These are phyloP conservation scores for Megaustenia siamemsis DNA, from an alignment of 2,888 invertebrate species.

Conservation along the genomic window DNA sequence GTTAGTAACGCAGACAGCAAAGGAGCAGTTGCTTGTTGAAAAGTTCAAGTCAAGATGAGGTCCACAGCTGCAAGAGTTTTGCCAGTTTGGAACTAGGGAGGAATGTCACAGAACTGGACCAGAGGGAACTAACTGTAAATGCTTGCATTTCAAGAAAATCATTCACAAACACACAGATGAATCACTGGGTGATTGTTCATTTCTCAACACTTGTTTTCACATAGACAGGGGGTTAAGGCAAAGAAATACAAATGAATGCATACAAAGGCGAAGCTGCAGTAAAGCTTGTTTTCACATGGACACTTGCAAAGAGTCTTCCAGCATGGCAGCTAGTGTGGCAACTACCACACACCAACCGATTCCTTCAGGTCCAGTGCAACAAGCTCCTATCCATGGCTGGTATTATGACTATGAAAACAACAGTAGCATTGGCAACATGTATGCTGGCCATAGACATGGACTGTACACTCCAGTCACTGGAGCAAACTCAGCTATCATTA, in stretches of 20 bases:
- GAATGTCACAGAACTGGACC: slow-evolving; percentile 86
- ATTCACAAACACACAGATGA: slow-evolving; percentile 96
- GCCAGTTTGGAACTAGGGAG: slow-evolving; percentile 94
- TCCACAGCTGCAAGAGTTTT: slow-evolving; percentile 88
- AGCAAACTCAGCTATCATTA: slow-evolving; percentile 6
- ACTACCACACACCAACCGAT: slow-evolving; percentile 20
- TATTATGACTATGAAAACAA: slow-evolving; percentile 39
- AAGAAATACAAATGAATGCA: too few species aligned
- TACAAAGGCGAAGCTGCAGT: too few species aligned
- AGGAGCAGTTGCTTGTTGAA: slow-evolving; percentile 92
- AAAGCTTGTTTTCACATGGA: too few species aligned
- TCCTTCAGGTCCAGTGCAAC: slow-evolving; percentile 23
- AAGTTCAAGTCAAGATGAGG: slow-evolving; percentile 95
- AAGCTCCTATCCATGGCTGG: not conserved
- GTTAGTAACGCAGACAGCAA: slow-evolving; percentile 92
- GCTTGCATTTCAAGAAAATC: slow-evolving; percentile 97
- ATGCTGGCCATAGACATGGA: slow-evolving; percentile 18
- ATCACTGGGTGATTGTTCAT: slow-evolving; percentile 96
- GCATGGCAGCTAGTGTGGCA: slow-evolving; percentile 17
- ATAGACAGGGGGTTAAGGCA: too few species aligned
- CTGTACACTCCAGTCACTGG: not conserved
- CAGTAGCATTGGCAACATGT: not conserved
- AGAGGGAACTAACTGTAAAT: slow-evolving; percentile 86
- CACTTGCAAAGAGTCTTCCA: slow-evolving; percentile 88
- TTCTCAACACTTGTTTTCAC: slow-evolving; percentile 98